Evolutionary conservation across 1,140 invertebrate species (phyloP).

Genomic region (Temnothorax curvispinosus): DNA sequence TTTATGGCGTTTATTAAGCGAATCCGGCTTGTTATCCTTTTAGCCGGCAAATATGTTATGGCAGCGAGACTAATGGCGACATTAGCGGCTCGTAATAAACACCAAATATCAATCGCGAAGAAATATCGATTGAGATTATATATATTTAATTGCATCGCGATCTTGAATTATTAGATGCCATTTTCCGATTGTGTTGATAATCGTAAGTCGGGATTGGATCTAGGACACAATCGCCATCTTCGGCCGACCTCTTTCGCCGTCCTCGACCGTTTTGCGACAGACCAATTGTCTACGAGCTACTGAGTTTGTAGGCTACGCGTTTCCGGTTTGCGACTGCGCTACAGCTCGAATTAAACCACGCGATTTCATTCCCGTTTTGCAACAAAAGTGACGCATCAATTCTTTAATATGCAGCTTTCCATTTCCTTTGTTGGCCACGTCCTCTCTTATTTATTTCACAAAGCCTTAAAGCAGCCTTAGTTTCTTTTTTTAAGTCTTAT

Average conservation of each 20-base stretch:
- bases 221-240: conserved; percentile 34
- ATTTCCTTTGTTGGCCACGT: conserved; percentile 2
- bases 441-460: background rate
- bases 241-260: conserved; percentile 55
- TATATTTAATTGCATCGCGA: background rate
- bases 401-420: background rate
- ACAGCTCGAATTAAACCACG: conserved; percentile 30
- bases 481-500: background rate
- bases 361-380: conserved; percentile 47
- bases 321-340: conserved; percentile 61
- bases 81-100: conserved; percentile 34
- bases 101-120: conserved; percentile 10
- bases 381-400: conserved; percentile 28
- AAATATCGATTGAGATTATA: conserved; percentile 10
- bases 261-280: conserved; percentile 67
- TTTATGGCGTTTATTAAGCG: conserved; percentile 53
- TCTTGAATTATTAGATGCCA: background rate
- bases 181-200: conserved; percentile 14
- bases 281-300: conserved; percentile 72
- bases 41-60: conserved; percentile 28
- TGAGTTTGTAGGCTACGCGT: conserved; percentile 74
- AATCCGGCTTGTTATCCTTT: conserved; percentile 49
- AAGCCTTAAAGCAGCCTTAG: background rate
- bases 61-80: conserved; percentile 37
- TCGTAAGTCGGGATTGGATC: background rate